phyloP scores from a whole-genome alignment of 1,140 invertebrate genomes.

The Ptiloglossa arizonensis region DNA sequence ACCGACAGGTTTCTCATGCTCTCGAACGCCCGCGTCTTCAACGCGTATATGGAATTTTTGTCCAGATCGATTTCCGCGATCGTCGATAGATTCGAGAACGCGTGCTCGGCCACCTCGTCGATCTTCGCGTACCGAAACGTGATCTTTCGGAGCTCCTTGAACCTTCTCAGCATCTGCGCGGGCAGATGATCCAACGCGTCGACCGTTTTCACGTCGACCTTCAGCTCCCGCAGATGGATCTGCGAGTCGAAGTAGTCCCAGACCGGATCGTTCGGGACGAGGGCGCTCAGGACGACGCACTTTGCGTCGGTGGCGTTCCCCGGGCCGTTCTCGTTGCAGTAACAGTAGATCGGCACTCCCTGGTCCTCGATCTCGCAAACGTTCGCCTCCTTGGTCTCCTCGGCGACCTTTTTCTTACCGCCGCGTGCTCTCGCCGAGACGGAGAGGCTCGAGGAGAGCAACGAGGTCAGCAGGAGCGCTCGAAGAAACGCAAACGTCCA shows the following conservation, averaged over 20 bases:
- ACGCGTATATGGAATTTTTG: conserved; percentile 85
- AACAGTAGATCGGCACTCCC: conserved; percentile 78
- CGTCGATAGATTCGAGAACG: conserved; percentile 87
- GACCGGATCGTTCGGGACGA: conserved; percentile 84
- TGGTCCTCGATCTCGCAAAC: conserved; percentile 78
- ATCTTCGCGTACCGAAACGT: conserved; percentile 88
- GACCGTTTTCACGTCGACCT: conserved; percentile 86
- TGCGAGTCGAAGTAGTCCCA: conserved; percentile 89
- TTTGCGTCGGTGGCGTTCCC: conserved; percentile 80
- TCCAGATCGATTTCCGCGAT: conserved; percentile 86
- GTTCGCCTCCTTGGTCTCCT: conserved; percentile 75
- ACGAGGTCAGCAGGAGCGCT: conserved; percentile 59
- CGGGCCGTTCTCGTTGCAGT: conserved; percentile 74
- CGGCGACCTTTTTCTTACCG: conserved; percentile 66
- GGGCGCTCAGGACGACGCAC: conserved; percentile 86
- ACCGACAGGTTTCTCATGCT: conserved; percentile 85
- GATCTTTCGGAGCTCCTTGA: conserved; percentile 85
- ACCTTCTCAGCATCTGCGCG: conserved; percentile 84
- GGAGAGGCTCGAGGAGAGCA: conserved; percentile 52
- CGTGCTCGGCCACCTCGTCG: conserved; percentile 84
- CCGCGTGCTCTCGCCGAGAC: conserved; percentile 62
- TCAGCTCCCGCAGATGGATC: conserved; percentile 85
- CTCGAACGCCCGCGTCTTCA: conserved; percentile 86
- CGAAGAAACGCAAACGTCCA: conserved; percentile 51
- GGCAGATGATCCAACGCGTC: conserved; percentile 87